Base-by-base conservation (phyloP, 2,888 invertebrate species). In the Pyrrhosoma nymphula region DNA sequence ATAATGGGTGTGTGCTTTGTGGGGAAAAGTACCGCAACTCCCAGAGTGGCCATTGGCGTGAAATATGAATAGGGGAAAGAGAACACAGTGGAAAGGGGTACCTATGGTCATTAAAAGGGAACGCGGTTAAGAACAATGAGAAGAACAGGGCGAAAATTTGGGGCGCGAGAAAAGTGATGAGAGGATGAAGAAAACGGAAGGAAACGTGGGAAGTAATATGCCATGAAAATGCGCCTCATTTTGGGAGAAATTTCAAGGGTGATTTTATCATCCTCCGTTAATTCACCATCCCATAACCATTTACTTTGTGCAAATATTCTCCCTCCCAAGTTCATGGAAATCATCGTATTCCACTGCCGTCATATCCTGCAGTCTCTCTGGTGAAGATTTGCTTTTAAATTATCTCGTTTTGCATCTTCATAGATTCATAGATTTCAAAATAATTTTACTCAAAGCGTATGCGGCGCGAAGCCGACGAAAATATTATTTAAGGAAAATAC, bases 1-100 rank as follows among this genome's bases (percentile, higher is more conserved):
- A 91, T 91, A 39, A 63, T 47, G 47, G 93, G 93, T 47, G 47
- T 93, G 47, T 35, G 82, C 82, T 82, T 35, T 82, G 82, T 35
- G 82, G 82, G 82, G 82, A 18, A 82, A 82, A 82, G 82, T 82
- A 82, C 82, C 82, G 35, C 82, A 82, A 82, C 82, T 82, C 82
- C 82, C 82, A 82, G 82, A 82, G 82, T 82, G 82, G 82, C 82
- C 82, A 82, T 82, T 35, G 82, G 82, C 82, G 35, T 82, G 82
- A 82, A 82, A 82, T 82, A 82, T 82, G 82, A 82, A 82, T 82
- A 82, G 82, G 30, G 82, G 82, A 16, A 35, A 82, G 82, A 82
- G 82, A 82, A 82, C 35, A 82, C 82, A 8, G 82, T 18, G 30
- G 30, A n/a, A 26, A 35, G n/a, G 82, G 30, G 82, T 60, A 16